Conservation (phyloP, 2,113 vertebrate species). For the Lampris incognitus region DNA sequence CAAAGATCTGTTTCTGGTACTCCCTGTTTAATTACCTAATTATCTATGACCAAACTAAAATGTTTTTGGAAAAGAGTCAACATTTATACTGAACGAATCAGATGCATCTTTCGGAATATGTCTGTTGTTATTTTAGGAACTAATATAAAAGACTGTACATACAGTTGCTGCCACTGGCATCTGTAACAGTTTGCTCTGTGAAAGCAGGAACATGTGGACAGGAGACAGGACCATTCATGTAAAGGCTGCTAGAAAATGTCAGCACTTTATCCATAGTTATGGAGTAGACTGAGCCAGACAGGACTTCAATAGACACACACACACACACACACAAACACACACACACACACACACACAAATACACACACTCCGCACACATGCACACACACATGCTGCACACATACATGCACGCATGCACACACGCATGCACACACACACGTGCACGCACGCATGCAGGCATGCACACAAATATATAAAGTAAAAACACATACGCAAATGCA, state of each 20-base stretch:
- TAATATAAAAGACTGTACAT: too few species aligned
- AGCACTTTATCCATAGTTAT: background rate
- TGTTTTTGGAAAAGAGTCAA: too few species aligned
- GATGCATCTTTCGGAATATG: too few species aligned
- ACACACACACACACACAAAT: slow-evolving; percentile 13
- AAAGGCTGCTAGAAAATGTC: slow-evolving; percentile 15
- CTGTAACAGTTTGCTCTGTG: background rate
- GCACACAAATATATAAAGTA: slow-evolving; percentile 6
- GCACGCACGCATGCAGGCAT: slow-evolving; percentile 9
- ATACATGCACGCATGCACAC: background rate
- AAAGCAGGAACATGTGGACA: slow-evolving; percentile 35
- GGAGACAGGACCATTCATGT: slow-evolving; percentile 18
- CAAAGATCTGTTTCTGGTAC: background rate
- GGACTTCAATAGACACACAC: background rate
- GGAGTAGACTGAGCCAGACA: background rate
- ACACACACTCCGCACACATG: background rate
- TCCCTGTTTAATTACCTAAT: too few species aligned
- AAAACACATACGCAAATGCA: too few species aligned
- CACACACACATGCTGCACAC: background rate
- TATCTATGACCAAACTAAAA: too few species aligned
- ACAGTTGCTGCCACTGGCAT: too few species aligned
- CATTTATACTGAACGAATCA: too few species aligned
- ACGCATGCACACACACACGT: background rate
- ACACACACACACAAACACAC: background rate
- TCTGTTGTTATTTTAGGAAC: too few species aligned